A percentile compares a stretch with the other conserved stretches of the same genome.
Evolutionary conservation across 2,113 vertebrate species (phyloP).

Genomic region (Capreolus pygargus): DNA sequence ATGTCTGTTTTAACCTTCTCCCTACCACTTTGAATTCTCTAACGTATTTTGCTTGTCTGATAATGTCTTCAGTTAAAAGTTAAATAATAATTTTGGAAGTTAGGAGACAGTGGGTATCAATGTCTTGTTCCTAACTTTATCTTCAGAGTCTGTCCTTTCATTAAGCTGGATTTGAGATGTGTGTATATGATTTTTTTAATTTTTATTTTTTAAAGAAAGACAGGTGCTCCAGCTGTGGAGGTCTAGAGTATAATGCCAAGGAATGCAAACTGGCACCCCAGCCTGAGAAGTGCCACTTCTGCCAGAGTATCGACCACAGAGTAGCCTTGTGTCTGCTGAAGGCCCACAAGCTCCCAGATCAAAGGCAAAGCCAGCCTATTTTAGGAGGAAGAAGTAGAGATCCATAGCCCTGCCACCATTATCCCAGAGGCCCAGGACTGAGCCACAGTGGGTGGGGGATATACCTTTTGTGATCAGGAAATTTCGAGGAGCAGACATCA

Average conservation of each 20-base stretch:
- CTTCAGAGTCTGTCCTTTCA: background rate
- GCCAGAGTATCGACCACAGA: background rate
- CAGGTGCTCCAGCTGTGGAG: background rate
- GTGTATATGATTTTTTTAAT: background rate
- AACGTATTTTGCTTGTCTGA: background rate
- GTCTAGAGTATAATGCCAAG: background rate
- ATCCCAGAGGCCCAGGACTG: constrained; percentile 86
- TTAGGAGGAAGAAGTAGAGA: constrained; percentile 67
- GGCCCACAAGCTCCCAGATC: background rate
- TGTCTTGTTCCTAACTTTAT: background rate
- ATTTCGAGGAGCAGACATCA: constrained; percentile 75
- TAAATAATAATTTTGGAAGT: background rate
- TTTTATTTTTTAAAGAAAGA: background rate
- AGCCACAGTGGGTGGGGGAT: constrained; percentile 56
- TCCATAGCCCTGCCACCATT: constrained; percentile 75
- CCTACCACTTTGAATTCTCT: background rate
- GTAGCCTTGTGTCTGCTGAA: background rate
- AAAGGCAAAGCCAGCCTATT: background rate
- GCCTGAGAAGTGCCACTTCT: background rate
- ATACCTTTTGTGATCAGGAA: constrained; percentile 59
- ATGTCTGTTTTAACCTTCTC: background rate
- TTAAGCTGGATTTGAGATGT: background rate
- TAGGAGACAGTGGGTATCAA: background rate
- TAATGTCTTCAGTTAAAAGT: background rate
- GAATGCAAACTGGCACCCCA: background rate